Evolutionary conservation across 2,888 invertebrate species (phyloP), one percentile per base, ranked within the genome.

Genomic region (Meloe dianella): DNA sequence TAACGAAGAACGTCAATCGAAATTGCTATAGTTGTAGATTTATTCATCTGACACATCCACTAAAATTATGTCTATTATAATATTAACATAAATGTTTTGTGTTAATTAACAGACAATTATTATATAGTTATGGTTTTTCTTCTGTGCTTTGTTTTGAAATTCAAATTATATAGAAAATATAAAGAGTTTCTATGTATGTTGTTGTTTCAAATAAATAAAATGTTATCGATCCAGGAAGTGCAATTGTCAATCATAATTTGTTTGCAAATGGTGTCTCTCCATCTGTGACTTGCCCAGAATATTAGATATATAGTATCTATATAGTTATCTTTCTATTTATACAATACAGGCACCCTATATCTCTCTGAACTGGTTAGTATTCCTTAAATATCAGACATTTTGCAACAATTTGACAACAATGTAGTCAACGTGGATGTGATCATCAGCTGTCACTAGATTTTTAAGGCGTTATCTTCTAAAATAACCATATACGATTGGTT

Each of bases 341-440:
- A n/a, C 10, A 17, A 51, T 54, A 12, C 12, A 10, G 24, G 12
- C 54, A 24, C 54, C 54, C 12, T 54, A 17, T 54, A 54, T 54
- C 12, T 12, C 4, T 24, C 2, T 27, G 4, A 22, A 54, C 6
- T 12, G 10, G 54, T 54, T 54, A 20, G 24, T 54, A 54, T 54
- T 24, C 54, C 5, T 54, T 54, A 54, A 12, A 22, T 54, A 22
- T 6, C 5, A 2, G 14, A 24, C 22, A 24, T 12, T 54, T 12
- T 14, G 6, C 0, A 54, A 54, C 54, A 22, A 54, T 54, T 12
- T 54, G 74, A 73, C 74, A 75, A 75, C 76, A 70, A 63, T 54
- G 65, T 41, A 73, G 74, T 79, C 81, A 79, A 82, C 82, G 83
- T 83, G 80, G 82, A 82, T 77, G 81, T 68, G 80, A 82, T 71